Base-by-base conservation (phyloP, 2,888 invertebrate species). In the Pachliopta kotzebuea region DNA sequence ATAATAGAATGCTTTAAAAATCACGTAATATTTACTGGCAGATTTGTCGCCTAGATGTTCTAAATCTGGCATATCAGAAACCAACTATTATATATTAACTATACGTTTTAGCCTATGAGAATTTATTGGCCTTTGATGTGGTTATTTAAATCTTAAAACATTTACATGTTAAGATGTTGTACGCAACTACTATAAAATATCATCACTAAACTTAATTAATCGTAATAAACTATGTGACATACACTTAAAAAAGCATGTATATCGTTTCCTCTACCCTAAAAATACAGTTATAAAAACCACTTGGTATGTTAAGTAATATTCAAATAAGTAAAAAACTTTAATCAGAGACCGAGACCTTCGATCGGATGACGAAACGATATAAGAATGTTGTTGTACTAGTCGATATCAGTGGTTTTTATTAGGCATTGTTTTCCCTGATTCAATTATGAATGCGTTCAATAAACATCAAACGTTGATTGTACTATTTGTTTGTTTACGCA, bases 401-500 rank as follows among this genome's bases (percentile, higher is more conserved):
- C 57, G 58, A 55, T 65, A 62, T 55, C 53, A 61, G 49, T 29
- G 23, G 56, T 62, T 58, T 68, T 65, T 60, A 66, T 66, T 60
- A 60, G 56, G 62, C 68, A 68, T 68, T 68, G 68, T 68, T 68
- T 66, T 59, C 57, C 56, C 60, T 61, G 59, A 62, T 62, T 58
- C 55, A 62, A 66, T 66, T 58, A 66, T 59, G 65, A 67, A 64
- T 67, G 62, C 63, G 49, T 59, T 56, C 56, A 60, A 60, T 50
- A 66, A 62, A 64, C 55, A 58, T 59, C 42, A 26, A 37, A 45
- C n/a, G 21, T 23, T 24, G 59, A 66, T 63, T 66, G 66, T 65
- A 52, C 49, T 65, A 59, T 66, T 64, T 65, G 63, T 60, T 63
- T 68, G 63, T 64, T 62, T 63, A 58, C 56, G 62, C 24, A 14